Conservation (phyloP, 1,140 invertebrate species). For the Drosophila busckii region DNA sequence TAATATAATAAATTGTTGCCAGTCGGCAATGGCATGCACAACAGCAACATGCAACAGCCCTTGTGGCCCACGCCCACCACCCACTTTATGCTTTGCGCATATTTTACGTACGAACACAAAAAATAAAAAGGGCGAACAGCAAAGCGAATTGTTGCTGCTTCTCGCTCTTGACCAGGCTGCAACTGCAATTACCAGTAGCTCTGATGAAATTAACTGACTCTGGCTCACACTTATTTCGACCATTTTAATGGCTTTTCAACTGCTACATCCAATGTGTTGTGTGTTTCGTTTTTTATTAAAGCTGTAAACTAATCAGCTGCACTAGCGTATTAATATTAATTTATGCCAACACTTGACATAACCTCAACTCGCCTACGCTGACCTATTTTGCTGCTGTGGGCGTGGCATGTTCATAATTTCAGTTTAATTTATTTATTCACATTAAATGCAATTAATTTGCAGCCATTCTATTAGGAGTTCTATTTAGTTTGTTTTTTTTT, state of each 20-base stretch:
- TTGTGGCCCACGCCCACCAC: conserved; percentile 1
- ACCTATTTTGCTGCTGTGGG: conserved; percentile 21
- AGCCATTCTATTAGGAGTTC: conserved; percentile 13
- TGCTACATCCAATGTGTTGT: conserved; percentile 25
- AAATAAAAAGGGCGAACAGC: conserved; percentile 35
- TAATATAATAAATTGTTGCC: conserved; percentile 77
- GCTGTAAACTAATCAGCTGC: conserved; percentile 12
- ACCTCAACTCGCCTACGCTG: conserved; percentile 20
- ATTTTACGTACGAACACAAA: conserved; percentile 44
- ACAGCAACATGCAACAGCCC: conserved; percentile 16
- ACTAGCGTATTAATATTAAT: conserved; percentile 31
- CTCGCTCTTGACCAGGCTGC: conserved; percentile 20
- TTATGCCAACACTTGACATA: conserved; percentile 13
- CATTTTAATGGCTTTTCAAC: conserved; percentile 74
- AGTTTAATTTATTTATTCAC: conserved; percentile 61
- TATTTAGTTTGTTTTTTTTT: conserved; percentile 12
- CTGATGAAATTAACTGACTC: conserved; percentile 72
- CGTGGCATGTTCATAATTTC: conserved; percentile 62
- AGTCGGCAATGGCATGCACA: conserved; percentile 60
- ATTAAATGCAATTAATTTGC: conserved; percentile 56
- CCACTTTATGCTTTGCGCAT: conserved; percentile 26
- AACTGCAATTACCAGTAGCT: conserved; percentile 72
- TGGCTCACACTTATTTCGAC: conserved; percentile 39
- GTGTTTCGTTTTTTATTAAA: conserved; percentile 6
- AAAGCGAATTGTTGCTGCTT: conserved; percentile 7